Percentiles rank a stretch among this genome's conserved stretches.
Evolutionary conservation across 1,140 invertebrate genomes (phyloP).

Genomic region (Drosophila pruinosa): DNA sequence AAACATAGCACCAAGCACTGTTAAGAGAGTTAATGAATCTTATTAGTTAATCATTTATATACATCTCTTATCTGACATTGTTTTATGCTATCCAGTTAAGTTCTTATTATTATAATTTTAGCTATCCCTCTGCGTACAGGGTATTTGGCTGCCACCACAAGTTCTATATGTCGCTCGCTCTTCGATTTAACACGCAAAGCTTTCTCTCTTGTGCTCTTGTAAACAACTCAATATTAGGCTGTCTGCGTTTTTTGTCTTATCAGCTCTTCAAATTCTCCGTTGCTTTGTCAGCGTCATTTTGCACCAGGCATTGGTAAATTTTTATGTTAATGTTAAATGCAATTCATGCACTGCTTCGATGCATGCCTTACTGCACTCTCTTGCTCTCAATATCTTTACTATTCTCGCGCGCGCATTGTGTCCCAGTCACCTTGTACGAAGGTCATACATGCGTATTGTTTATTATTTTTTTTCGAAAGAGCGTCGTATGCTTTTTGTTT

Average conservation of each 20-base stretch:
- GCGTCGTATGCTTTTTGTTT: conserved; percentile 39
- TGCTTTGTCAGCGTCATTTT: conserved; percentile 30
- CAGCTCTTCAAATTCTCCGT: conserved; percentile 34
- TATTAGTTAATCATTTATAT: not conserved
- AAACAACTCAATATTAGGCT: no score
- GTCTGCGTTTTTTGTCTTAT: conserved; percentile 29
- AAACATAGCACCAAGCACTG: not conserved
- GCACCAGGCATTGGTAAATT: conserved; percentile 16
- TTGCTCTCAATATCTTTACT: not conserved
- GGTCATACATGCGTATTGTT: conserved; percentile 84
- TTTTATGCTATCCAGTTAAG: not conserved
- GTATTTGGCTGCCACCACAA: not conserved
- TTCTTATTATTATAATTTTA: not conserved
- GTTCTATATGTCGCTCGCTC: not conserved
- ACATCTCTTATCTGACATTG: not conserved
- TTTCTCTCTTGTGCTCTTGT: conserved; percentile 31
- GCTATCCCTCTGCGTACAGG: not conserved
- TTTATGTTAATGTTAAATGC: conserved; percentile 32
- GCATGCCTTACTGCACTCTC: not conserved
- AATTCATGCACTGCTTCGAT: conserved; percentile 12
- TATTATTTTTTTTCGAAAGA: conserved; percentile 46
- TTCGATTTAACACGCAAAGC: not conserved
- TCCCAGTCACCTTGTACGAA: conserved; percentile 86
- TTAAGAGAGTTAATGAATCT: not conserved
- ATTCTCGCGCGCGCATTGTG: conserved; percentile 29